Evolutionary conservation across 2,888 invertebrate species (phyloP).

Genomic region (Agriopis marginaria): DNA sequence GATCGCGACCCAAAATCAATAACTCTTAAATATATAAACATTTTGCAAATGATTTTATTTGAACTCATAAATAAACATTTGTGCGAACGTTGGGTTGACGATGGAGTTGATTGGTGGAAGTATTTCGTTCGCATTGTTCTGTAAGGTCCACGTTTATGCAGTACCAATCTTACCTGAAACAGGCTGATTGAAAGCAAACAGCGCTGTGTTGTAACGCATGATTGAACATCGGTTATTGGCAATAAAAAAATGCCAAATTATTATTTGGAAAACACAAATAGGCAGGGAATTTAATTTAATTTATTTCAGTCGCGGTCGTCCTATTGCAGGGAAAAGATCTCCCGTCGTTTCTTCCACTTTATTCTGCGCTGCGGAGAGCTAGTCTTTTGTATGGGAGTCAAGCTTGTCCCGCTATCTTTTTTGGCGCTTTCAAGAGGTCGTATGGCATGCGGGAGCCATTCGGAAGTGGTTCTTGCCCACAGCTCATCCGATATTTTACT

Average conservation of each 20-base stretch:
- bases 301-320: too few species aligned
- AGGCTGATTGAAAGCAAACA: constrained; percentile 43
- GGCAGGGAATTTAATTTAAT: neutral
- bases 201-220: constrained; percentile 10
- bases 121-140: constrained; percentile 3
- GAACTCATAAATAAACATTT: neutral
- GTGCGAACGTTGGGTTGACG: neutral
- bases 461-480: too few species aligned
- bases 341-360: too few species aligned
- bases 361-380: too few species aligned
- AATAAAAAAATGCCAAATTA: neutral
- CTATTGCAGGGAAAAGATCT: too few species aligned
- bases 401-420: too few species aligned
- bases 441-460: too few species aligned
- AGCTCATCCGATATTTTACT: too few species aligned
- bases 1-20: neutral
- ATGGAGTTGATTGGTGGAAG: neutral
- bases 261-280: neutral
- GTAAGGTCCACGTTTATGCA: constrained; percentile 2
- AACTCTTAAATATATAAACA: constrained; percentile 2
- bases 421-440: too few species aligned
- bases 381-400: too few species aligned
- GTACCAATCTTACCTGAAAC: constrained; percentile 13
- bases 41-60: constrained; percentile 1
- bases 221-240: constrained; percentile 1